Evolutionary conservation across 1,140 invertebrate species (phyloP).

Genomic region (Ridgeia piscesae): DNA sequence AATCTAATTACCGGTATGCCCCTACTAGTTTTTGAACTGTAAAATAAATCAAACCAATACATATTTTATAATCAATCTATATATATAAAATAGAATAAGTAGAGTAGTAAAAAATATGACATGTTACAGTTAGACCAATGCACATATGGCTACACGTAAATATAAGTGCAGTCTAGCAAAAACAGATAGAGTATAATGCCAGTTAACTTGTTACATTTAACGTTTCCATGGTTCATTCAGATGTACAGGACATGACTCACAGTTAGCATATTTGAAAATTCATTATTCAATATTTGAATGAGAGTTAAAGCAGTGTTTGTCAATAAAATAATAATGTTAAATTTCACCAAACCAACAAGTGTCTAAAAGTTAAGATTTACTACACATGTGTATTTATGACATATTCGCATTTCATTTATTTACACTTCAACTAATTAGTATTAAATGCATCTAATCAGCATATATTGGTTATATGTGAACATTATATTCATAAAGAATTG

Average conservation of each 20-base stretch:
- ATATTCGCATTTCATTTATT: not conserved
- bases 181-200: not conserved
- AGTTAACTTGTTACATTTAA: not conserved
- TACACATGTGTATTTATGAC: not conserved
- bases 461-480: not conserved
- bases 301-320: no score
- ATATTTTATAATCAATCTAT: slow-evolving; percentile 10
- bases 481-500: not conserved
- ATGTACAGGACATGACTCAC: not conserved
- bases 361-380: not conserved
- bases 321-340: not conserved
- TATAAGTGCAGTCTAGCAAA: not conserved
- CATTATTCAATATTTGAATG: not conserved
- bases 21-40: slow-evolving; percentile 9
- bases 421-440: not conserved
- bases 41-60: not conserved
- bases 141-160: not conserved
- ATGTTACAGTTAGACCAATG: not conserved
- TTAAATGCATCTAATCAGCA: slow-evolving; percentile 1
- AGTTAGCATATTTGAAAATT: not conserved
- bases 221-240: not conserved
- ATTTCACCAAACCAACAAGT: not conserved
- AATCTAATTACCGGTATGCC: not conserved
- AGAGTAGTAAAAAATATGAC: not conserved
- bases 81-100: slow-evolving; percentile 5